phyloP scores from a whole-genome alignment of 2,797 vertebrate genomes.

The Benthosema pterotum region DNA sequence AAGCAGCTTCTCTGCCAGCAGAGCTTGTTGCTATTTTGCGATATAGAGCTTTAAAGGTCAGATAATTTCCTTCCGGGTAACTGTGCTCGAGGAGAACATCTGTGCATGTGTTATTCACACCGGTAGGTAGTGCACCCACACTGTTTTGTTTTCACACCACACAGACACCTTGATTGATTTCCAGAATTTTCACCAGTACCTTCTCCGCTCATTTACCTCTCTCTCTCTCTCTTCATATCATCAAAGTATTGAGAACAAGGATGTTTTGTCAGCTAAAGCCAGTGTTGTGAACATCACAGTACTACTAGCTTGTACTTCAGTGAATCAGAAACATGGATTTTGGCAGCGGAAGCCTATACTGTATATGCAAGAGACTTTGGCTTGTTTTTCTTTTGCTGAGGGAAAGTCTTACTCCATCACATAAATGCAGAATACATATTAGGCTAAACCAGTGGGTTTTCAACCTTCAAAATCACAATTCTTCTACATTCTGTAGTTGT shows the following conservation, averaged over 20 bases:
- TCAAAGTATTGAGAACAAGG: conserved; percentile 2
- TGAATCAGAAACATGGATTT: not conserved
- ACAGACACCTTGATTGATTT: conserved; percentile 46
- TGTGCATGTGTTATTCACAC: conserved; percentile 69
- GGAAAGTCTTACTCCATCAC: not conserved
- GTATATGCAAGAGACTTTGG: not conserved
- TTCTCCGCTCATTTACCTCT: too few species aligned
- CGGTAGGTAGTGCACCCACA: conserved; percentile 60
- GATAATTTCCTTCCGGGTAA: conserved; percentile 52
- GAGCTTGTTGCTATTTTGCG: conserved; percentile 35
- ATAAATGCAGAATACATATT: too few species aligned
- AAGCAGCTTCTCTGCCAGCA: conserved; percentile 20
- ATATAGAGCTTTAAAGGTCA: conserved; percentile 56
- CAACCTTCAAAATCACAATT: too few species aligned
- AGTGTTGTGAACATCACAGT: too few species aligned
- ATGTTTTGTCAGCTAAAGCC: not conserved
- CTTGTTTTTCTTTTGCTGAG: not conserved
- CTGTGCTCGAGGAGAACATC: conserved; percentile 56
- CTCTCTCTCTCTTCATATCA: conserved; percentile 3
- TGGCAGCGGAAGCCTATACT: not conserved
- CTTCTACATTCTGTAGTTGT: too few species aligned
- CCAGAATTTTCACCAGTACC: not conserved
- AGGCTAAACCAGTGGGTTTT: too few species aligned
- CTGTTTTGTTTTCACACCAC: conserved; percentile 55
- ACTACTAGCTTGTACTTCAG: not conserved